Evolutionary conservation across 1,140 invertebrate genomes (phyloP).

Genomic region (Scylla paramamosain): DNA sequence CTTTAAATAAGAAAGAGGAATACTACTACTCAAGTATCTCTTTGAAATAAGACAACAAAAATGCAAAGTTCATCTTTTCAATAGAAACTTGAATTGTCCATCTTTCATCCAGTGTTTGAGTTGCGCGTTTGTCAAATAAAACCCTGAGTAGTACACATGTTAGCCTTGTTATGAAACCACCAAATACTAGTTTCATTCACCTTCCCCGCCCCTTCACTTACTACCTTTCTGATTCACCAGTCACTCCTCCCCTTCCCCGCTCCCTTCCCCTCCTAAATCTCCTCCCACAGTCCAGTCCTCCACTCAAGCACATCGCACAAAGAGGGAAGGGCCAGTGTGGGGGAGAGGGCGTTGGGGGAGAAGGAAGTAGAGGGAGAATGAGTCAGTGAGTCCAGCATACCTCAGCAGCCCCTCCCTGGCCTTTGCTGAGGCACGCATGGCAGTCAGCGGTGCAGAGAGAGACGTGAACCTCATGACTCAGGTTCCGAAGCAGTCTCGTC

Average conservation of each 20-base stretch:
- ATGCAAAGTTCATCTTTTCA: no score
- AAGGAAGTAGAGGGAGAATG: not conserved
- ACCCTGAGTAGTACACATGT: no score
- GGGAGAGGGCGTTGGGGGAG: not conserved
- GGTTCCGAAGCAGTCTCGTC: not conserved
- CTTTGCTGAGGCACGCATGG: not conserved
- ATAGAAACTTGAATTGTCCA: no score
- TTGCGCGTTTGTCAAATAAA: no score
- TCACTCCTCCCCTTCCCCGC: not conserved
- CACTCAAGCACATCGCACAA: not conserved
- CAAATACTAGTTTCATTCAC: not conserved
- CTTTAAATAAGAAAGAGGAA: no score
- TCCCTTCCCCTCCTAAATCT: not conserved
- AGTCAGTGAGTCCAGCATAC: not conserved
- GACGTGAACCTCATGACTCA: constrained; percentile 10
- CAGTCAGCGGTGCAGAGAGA: not conserved
- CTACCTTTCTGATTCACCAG: no score
- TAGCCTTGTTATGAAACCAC: no score
- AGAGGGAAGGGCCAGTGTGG: not conserved
- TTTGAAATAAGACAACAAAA: no score
- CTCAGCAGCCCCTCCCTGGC: not conserved
- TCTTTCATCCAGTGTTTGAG: no score
- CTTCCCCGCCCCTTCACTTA: not conserved
- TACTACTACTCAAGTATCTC: no score
- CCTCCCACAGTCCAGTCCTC: not conserved